Base-by-base conservation (phyloP, 2,888 invertebrate species). In the Hololepta plana region DNA sequence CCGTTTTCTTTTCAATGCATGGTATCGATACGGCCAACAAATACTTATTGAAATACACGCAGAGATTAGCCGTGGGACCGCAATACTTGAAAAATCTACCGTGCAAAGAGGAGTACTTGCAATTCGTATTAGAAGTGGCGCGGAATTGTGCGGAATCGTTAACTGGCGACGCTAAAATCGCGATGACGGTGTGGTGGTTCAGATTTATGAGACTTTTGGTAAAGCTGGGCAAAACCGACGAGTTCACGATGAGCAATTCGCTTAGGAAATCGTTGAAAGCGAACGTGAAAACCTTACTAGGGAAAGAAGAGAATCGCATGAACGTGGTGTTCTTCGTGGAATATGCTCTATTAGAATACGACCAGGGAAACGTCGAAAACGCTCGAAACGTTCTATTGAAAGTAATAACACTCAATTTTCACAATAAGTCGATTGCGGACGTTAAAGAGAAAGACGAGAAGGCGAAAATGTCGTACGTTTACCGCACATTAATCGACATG, bases 181-280 rank as follows among this genome's bases (percentile, higher is more conserved):
- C 66, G 4, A 55, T 70, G 29, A 56, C 62, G n/a, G 39, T 70
- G 5, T 62, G 72, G 58, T 72, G 69, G 67, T 51, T 72, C 19
- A 53, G 66, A 30, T 68, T 72, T 38, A 64, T 70, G 43, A 55
- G 67, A 13, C 41, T 68, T 24, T 42, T 67, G 2, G 43, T 66
- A 12, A 50, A 55, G 30, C 40, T 67, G 4, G 53, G 57, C 28
- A 60, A 59, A 38, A 43, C 56, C 8, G 49, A 49, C 16, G 36
- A 51, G 11, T 45, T 57, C 19, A 64, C 62, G 39, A 46, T 58
- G 35, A 43, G 50, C 0, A 29, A 32, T 1, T 44, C 45, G 23
- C 44, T 57, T 12, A 53, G 50, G 23, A 65, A 64, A 38, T 56
- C 55, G 35, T 43, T 62, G 1, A 66, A 63, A 32, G 46, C 47